Conservation (phyloP, 2,888 invertebrate species). For the Melipona bicolor region DNA sequence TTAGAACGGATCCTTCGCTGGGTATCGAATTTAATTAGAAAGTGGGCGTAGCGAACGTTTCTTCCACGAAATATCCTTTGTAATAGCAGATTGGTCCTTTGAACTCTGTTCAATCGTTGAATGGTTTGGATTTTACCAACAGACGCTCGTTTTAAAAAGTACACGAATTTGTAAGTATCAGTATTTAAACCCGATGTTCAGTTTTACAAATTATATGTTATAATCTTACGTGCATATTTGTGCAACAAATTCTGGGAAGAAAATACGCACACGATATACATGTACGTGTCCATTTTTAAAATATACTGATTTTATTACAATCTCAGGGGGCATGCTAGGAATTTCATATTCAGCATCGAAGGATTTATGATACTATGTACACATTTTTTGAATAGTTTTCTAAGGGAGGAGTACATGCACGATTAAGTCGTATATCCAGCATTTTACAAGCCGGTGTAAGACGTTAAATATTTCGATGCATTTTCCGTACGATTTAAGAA, state of each 20-base stretch:
- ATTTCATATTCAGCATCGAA: not conserved
- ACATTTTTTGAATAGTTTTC: not conserved
- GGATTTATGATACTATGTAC: not conserved
- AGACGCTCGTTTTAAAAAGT: no score
- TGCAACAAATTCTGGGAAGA: no score
- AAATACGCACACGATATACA: no score
- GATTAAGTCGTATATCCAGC: not conserved
- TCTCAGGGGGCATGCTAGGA: not conserved
- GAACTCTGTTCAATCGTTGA: no score
- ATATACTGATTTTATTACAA: not conserved
- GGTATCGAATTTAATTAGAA: conserved; percentile 10
- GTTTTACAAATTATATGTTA: no score
- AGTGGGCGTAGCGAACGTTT: not conserved
- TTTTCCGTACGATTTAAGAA: not conserved
- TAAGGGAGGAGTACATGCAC: not conserved
- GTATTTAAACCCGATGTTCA: no score
- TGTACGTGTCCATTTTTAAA: no score
- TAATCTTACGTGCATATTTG: no score
- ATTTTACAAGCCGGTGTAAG: not conserved
- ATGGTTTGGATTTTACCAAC: no score
- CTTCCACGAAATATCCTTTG: not conserved
- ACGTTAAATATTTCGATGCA: not conserved
- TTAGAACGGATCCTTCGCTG: not conserved
- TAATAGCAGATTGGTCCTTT: not conserved
- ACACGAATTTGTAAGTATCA: no score